Evolutionary conservation across 2,113 vertebrate genomes (phyloP).

Genomic region (Anser brachyrhynchus): DNA sequence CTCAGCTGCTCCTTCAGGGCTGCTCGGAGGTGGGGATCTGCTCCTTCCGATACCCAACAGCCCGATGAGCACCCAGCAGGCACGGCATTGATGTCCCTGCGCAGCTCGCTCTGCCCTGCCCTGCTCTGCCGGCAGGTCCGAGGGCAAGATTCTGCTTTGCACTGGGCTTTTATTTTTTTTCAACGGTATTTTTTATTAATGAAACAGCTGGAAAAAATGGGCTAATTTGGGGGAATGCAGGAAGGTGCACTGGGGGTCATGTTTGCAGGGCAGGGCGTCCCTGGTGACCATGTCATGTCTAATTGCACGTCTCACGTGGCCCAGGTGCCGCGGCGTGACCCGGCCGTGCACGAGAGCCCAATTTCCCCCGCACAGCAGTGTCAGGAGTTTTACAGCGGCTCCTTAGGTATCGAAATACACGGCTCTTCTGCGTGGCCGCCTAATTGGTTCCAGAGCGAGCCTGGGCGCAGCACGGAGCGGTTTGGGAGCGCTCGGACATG

Average conservation of each 20-base stretch:
- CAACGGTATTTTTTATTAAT: neutral
- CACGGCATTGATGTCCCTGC: neutral
- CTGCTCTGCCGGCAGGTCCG: neutral
- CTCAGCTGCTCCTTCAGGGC: accelerated
- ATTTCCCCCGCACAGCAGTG: constrained; percentile 36
- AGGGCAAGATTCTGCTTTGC: neutral
- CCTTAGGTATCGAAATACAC: neutral
- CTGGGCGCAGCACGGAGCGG: accelerated
- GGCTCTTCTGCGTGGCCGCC: neutral
- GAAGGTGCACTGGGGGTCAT: neutral
- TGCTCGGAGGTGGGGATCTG: neutral
- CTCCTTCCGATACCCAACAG: neutral
- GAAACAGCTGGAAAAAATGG: neutral
- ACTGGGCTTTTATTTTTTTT: neutral
- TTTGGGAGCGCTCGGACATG: accelerated
- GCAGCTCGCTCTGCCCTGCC: accelerated
- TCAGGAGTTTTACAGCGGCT: neutral
- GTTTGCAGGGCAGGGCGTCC: neutral
- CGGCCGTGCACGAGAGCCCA: neutral
- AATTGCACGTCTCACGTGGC: neutral
- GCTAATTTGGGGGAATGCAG: accelerated
- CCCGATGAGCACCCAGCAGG: neutral
- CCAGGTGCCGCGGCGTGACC: neutral
- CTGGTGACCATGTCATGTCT: neutral
- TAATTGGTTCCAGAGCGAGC: constrained; percentile 41